Evolutionary conservation across 2,888 invertebrate species (phyloP), one percentile per base, ranked within the genome.

Genomic region (Anagyrus pseudococci): DNA sequence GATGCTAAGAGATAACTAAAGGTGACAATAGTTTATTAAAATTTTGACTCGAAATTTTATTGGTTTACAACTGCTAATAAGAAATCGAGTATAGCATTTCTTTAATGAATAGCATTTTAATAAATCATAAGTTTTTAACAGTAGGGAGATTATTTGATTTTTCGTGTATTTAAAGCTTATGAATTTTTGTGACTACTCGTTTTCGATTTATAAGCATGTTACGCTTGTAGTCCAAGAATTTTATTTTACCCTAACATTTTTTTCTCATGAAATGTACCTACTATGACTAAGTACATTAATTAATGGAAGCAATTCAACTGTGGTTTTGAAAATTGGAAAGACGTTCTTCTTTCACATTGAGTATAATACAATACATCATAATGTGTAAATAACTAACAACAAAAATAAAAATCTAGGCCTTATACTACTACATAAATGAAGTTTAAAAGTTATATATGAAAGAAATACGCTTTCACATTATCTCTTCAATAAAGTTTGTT

Each of bases 81-180:
- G n/a, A n/a, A n/a, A n/a, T 49, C 2, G 23, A 57, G 48, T 19
- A 58, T 49, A 13, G 17, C 37, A 33, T 25, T 15, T 46, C 13
- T 26, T 41, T 22, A 8, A 46, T 52, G 17, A 10, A 53, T 62
- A 54, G 37, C 33, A 20, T 44, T 54, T 20, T 41, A 43, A 33
- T 57, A 58, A 41, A 53, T 43, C 19, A 44, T 56, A 47, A 25
- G 41, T 29, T 29, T 53, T 53, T 53, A 58, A 54, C 48, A 50
- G 54, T 20, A 10, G 13, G 37, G 3, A 29, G 23, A 46, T 23
- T 46, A 56, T 47, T 41, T 53, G 20, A 53, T 60, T 52, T 50
- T 41, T 50, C 17, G 4, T 47, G 26, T 22, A 57, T 52, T 60
- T 44, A 64, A 60, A 60, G 25, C 33, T 57, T 60, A 57, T 10